A percentile compares a stretch with the other conserved stretches of the same genome.
phyloP scores from a whole-genome alignment of 2,797 vertebrate species.

The Lateolabrax maculatus region DNA sequence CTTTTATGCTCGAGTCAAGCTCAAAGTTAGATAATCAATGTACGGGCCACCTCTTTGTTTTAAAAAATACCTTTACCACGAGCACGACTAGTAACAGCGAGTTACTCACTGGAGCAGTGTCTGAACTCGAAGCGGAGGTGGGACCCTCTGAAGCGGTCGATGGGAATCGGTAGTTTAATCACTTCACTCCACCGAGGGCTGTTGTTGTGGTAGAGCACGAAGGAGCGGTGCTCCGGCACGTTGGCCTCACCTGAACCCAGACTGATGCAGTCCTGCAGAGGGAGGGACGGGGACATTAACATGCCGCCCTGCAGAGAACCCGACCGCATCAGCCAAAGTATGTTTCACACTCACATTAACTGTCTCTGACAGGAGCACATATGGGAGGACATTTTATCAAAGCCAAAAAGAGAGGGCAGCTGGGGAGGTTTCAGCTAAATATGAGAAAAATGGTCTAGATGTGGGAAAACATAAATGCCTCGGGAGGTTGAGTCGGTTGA shows the following conservation, averaged over 20 bases:
- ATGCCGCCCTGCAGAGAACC: neutral
- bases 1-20: too few relatives aligned
- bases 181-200: conserved; percentile 97
- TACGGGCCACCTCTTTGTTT: neutral
- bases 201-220: conserved; percentile 98
- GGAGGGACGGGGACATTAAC: neutral
- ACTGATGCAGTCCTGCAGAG: conserved; percentile 94
- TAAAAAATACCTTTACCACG: too few relatives aligned
- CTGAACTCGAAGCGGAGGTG: conserved; percentile 99
- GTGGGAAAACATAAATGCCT: neutral
- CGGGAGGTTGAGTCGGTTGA: too few relatives aligned
- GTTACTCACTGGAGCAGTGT: conserved; percentile 96
- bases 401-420: neutral
- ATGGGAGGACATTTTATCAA: neutral
- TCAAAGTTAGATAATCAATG: neutral
- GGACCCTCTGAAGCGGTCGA: conserved; percentile 97
- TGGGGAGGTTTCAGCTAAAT: neutral
- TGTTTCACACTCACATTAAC: neutral
- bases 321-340: neutral
- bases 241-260: conserved; percentile 94
- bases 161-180: conserved; percentile 96
- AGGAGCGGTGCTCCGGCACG: conserved; percentile 93
- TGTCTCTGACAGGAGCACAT: neutral
- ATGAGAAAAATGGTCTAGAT: neutral
- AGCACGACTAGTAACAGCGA: rapidly evolving